Base-by-base conservation (phyloP, 2,113 vertebrate genomes). In the Cyphomyrus plagiostoma region DNA sequence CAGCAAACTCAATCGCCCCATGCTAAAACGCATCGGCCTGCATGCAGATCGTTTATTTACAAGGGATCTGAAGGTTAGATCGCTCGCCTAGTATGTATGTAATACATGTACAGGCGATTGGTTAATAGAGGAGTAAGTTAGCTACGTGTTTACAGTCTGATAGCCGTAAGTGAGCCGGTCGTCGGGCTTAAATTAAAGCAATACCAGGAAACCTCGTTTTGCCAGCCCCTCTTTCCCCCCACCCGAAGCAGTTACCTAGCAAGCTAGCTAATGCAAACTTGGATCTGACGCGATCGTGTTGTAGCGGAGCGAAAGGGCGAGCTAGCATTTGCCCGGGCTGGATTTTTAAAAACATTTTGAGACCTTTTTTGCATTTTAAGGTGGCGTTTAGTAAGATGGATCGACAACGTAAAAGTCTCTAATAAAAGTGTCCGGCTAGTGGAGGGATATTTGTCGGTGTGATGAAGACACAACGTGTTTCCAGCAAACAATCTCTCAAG, bases 201-300 rank as follows among this genome's bases (percentile, higher is more conserved):
- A 35, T 87, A 87, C 10, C 52, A 39, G 62, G 58, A 70, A 80
- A 19, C 74, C 23, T 50, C 30, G 50, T 17, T 52, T 66, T 46
- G 30, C 30, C 23, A 56, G 39, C 30, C 39, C 30, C 74, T 80
- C 35, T 39, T 80, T 42, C 30, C 35, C 30, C 74, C 74, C 74
- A 74, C 74, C 74, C 26, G 85, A 17, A 77, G 17, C 74, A n/a
- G 15, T 35, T 42, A 80, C 45, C 66, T 89, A 83, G 77, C 74
- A 15, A n/a, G 50, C 50, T 58, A 42, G 87, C 58, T 88, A 88
- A 88, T 48, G 42, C 30, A 74, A 88, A 88, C 87, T 88, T 88
- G 87, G 53, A 23, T 53, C 9, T 42, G 13, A 48, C 7, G 86
- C 52, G 52, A 58, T 42, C 53, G 49, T 45, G 82, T 46, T 62